phyloP scores from a whole-genome alignment of 2,797 vertebrate species.

The Phoxinus dragarum region DNA sequence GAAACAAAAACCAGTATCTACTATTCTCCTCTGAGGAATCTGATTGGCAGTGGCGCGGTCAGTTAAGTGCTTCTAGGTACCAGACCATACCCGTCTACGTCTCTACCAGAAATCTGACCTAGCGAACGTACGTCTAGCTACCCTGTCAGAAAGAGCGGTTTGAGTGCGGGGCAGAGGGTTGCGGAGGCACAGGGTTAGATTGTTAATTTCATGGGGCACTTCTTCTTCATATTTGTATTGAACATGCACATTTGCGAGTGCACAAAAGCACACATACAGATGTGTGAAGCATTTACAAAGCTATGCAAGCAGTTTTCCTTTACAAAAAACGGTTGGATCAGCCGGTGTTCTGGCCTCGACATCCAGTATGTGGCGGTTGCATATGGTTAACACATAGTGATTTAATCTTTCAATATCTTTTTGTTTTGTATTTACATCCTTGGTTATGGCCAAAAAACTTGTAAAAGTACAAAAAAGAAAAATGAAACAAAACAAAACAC shows the following conservation, averaged over 20 bases:
- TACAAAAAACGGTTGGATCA: constrained; percentile 69
- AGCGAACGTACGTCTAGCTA: not conserved
- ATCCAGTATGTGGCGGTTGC: constrained; percentile 72
- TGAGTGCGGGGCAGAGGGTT: constrained; percentile 22
- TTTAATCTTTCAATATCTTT: constrained; percentile 55
- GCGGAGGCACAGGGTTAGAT: constrained; percentile 73
- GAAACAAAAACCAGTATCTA: constrained; percentile 61
- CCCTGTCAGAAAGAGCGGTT: constrained; percentile 52
- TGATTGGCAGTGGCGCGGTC: constrained; percentile 63
- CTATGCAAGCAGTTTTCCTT: constrained; percentile 64
- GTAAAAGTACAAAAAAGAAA: constrained; percentile 48
- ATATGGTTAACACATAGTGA: constrained; percentile 65
- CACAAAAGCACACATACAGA: constrained; percentile 67
- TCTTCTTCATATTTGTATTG: constrained; percentile 62
- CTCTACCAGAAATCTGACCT: constrained; percentile 18
- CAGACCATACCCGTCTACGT: not conserved
- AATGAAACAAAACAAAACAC: constrained; percentile 71
- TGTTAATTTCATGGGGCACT: constrained; percentile 76
- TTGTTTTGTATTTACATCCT: constrained; percentile 79
- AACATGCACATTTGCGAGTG: constrained; percentile 73
- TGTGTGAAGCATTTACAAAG: constrained; percentile 70
- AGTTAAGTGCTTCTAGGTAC: constrained; percentile 46
- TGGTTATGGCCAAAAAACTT: constrained; percentile 77
- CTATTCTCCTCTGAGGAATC: constrained; percentile 61
- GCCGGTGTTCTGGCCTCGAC: constrained; percentile 60